A percentile compares a stretch with the other conserved stretches of the same genome.
phyloP scores from a whole-genome alignment of 2,797 vertebrate species.

The Typhlichthys subterraneus region DNA sequence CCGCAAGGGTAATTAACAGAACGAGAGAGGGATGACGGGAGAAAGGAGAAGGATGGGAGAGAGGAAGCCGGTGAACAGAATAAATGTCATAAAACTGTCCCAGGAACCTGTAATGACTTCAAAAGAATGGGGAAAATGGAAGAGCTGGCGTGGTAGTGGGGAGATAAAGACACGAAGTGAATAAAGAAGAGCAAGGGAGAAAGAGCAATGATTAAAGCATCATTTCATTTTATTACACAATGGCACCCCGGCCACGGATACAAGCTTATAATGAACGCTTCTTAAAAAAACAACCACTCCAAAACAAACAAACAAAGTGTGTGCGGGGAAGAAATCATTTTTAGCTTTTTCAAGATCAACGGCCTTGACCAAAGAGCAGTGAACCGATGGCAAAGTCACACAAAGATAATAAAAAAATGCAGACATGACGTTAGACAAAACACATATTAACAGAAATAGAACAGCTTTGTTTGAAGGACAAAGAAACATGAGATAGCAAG shows the following conservation, averaged over 20 bases:
- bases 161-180: conserved; percentile 59
- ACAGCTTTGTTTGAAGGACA: too few species aligned
- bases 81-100: conserved; percentile 70
- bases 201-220: conserved; percentile 55
- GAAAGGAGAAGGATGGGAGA: conserved; percentile 30
- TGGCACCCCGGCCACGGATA: conserved; percentile 30
- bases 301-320: conserved; percentile 26
- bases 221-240: conserved; percentile 58
- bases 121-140: conserved; percentile 33
- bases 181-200: conserved; percentile 17
- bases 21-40: conserved; percentile 54
- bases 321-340: conserved; percentile 4
- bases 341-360: conserved; percentile 40
- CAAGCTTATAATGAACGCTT: conserved; percentile 22
- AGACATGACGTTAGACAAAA: too few species aligned
- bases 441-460: too few species aligned
- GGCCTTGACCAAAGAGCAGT: conserved; percentile 7
- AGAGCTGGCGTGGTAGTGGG: conserved; percentile 46
- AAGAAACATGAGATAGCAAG: neutral
- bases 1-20: conserved; percentile 72
- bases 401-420: neutral
- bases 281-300: conserved; percentile 6
- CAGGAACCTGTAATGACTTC: conserved; percentile 58
- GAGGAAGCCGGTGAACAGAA: conserved; percentile 50
- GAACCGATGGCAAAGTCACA: neutral